phyloP scores from a whole-genome alignment of 2,113 vertebrate species.

The Alethe diademata region DNA sequence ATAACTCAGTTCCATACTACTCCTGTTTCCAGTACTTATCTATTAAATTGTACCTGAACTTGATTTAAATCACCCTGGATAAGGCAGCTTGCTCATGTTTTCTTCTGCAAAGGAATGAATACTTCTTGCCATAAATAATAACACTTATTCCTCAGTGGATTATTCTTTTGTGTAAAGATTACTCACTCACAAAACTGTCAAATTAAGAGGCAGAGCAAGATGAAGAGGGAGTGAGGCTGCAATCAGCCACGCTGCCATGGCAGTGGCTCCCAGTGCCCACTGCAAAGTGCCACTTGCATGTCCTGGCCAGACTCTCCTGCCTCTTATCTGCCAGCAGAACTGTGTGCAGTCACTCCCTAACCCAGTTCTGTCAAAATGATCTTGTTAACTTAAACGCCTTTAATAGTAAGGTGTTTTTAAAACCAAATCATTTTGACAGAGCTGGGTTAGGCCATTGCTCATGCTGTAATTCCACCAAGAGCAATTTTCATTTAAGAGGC shows the following conservation, averaged over 20 bases:
- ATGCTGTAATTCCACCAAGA: constrained; percentile 23
- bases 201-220: neutral
- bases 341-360: constrained; percentile 19
- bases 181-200: neutral
- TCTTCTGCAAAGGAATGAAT: neutral
- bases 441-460: constrained; percentile 33
- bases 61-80: neutral
- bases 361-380: constrained; percentile 63
- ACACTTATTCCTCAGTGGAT: neutral
- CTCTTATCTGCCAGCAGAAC: neutral
- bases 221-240: neutral
- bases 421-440: constrained; percentile 61
- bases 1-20: neutral
- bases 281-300: neutral
- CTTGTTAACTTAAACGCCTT: constrained; percentile 62
- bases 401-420: constrained; percentile 60
- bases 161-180: neutral
- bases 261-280: neutral
- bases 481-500: neutral
- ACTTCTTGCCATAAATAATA: neutral
- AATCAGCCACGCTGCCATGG: neutral
- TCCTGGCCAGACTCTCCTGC: neutral
- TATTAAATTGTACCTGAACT: neutral
- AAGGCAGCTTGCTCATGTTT: neutral
- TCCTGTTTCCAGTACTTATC: neutral